Conservation (phyloP, 2,888 invertebrate species). For the Pyrrhosoma nymphula region DNA sequence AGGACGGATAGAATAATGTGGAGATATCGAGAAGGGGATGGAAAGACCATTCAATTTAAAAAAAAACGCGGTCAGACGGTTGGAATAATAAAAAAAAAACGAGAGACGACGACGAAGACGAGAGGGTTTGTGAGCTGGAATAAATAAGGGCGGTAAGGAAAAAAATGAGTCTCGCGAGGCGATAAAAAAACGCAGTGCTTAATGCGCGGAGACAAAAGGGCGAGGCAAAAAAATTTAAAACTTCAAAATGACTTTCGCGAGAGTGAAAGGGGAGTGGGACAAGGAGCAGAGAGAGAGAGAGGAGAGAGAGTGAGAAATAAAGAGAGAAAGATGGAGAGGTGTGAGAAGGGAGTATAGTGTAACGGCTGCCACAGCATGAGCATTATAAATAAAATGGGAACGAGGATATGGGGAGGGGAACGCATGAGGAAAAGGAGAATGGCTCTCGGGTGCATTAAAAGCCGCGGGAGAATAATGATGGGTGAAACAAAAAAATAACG, state of each 20-base stretch:
- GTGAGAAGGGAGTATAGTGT: not conserved
- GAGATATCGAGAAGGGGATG: not conserved
- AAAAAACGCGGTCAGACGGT: not conserved
- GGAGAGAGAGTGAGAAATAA: not conserved
- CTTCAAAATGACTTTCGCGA: slow-evolving; percentile 6
- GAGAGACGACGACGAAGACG: not conserved
- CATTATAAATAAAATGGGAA: not conserved
- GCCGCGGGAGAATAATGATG: not conserved
- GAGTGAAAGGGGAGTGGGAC: not conserved
- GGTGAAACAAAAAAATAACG: not conserved
- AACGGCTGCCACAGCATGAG: slow-evolving; percentile 5
- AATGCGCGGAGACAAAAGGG: slow-evolving; percentile 36
- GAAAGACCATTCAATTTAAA: not conserved
- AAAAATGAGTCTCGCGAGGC: not conserved
- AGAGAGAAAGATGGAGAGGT: not conserved
- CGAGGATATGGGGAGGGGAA: not conserved
- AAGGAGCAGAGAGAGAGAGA: not conserved
- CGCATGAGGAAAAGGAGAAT: not conserved
- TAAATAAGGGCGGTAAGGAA: not conserved
- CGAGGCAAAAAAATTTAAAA: not conserved
- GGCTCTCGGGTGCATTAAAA: not conserved
- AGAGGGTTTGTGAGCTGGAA: not conserved
- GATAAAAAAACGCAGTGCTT: slow-evolving; percentile 26
- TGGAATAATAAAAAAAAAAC: not conserved
- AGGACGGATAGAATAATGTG: not conserved